Percentiles rank a stretch among this genome's conserved stretches.
phyloP scores from a whole-genome alignment of 2,888 invertebrate species.

The Aphelenchoides bicaudatus region DNA sequence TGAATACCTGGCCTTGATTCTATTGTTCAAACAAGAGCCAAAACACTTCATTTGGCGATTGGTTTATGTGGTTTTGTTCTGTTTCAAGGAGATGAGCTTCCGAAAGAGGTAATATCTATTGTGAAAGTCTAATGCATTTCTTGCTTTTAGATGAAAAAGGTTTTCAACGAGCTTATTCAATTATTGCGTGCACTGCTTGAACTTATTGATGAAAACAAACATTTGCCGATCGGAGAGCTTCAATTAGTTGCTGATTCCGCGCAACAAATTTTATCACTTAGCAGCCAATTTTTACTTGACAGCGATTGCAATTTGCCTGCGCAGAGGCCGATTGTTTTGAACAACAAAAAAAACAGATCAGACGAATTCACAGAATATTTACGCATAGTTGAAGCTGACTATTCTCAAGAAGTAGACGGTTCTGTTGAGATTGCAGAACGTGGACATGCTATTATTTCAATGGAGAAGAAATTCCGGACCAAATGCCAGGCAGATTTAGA shows the following conservation, averaged over 20 bases:
- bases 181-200: neutral
- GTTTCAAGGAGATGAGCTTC: neutral
- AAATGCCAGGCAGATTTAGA: too few species aligned
- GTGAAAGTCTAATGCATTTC: neutral
- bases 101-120: neutral
- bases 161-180: neutral
- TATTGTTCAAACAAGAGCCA: neutral
- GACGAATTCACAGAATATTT: neutral
- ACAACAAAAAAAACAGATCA: neutral
- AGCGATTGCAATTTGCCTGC: neutral
- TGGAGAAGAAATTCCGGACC: neutral
- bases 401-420: slow-evolving; percentile 12
- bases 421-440: slow-evolving; percentile 13
- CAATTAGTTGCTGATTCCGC: neutral
- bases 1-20: neutral
- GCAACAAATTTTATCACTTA: neutral
- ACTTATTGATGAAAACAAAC: neutral
- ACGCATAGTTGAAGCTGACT: neutral
- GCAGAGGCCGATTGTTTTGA: neutral
- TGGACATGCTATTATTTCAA: slow-evolving; percentile 3
- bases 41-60: slow-evolving; percentile 8
- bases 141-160: neutral
- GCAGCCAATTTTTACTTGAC: neutral
- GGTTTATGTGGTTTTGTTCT: slow-evolving; percentile 6
- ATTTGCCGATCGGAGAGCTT: neutral